Evolutionary conservation across 2,113 vertebrate species (phyloP).

Genomic region (Anseranas semipalmata): DNA sequence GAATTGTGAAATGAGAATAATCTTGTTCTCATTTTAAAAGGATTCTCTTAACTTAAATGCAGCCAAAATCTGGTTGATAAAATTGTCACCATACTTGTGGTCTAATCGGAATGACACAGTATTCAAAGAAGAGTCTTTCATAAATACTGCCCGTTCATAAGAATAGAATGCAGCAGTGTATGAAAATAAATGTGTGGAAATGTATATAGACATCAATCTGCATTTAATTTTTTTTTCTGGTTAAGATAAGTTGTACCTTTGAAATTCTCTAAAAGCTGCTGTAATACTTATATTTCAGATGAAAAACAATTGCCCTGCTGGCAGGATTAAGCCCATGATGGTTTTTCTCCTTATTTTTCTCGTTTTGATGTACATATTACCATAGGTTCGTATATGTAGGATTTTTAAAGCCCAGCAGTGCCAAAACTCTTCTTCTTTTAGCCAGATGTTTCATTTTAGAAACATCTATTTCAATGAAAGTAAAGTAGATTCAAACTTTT

Average conservation of each 20-base stretch:
- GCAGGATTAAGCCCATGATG: slow-evolving; percentile 38
- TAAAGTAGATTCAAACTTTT: slow-evolving; percentile 36
- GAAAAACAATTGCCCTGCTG: slow-evolving; percentile 10
- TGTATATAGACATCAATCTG: not conserved
- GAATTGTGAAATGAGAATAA: slow-evolving; percentile 23
- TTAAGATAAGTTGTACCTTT: slow-evolving; percentile 42
- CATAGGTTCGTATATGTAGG: not conserved
- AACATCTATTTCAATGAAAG: slow-evolving; percentile 42
- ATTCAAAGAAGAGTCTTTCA: not conserved
- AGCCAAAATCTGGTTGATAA: slow-evolving; percentile 40
- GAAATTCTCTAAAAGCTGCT: slow-evolving; percentile 27
- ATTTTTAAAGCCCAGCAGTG: not conserved
- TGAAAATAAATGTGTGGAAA: slow-evolving; percentile 45
- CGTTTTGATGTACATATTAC: not conserved
- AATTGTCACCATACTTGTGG: slow-evolving; percentile 31
- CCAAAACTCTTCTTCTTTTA: slow-evolving; percentile 6
- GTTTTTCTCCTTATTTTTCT: slow-evolving; percentile 21
- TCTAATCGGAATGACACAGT: not conserved
- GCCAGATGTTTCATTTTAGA: slow-evolving; percentile 52
- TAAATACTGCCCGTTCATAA: slow-evolving; percentile 41
- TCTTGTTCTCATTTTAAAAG: slow-evolving; percentile 46
- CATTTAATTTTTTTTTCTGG: slow-evolving; percentile 32
- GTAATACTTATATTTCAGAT: slow-evolving; percentile 25
- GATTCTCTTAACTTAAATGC: not conserved
- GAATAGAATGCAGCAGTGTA: slow-evolving; percentile 30